A percentile compares a stretch with the other conserved stretches of the same genome.
Evolutionary conservation across 1,140 invertebrate genomes (phyloP).

Genomic region (Trinorchestia longiramus): DNA sequence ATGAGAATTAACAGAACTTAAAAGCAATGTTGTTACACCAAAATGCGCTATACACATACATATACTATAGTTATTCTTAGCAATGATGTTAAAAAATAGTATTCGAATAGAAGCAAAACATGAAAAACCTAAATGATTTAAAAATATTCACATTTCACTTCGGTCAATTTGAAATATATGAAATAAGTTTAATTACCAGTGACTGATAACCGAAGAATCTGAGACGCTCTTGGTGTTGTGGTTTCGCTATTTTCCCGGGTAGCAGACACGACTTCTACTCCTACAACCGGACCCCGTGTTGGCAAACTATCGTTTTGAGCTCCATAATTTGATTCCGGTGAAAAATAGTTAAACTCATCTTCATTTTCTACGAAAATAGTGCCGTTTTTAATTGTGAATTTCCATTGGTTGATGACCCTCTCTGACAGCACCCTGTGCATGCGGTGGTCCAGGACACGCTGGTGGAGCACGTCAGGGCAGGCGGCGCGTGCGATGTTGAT

Average conservation of each 20-base stretch:
- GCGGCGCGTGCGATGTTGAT: slow-evolving; percentile 24
- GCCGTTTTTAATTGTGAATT: background rate
- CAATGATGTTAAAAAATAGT: background rate
- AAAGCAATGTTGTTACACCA: background rate
- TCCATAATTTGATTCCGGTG: background rate
- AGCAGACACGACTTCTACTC: background rate
- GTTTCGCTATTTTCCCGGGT: background rate
- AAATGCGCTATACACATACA: background rate
- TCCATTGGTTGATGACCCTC: slow-evolving; percentile 15
- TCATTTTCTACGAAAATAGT: background rate
- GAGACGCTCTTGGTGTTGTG: background rate
- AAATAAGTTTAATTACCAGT: background rate
- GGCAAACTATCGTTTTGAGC: background rate
- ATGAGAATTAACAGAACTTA: background rate
- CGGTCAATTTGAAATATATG: background rate
- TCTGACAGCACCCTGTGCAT: background rate
- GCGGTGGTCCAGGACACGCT: background rate
- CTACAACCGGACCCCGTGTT: background rate
- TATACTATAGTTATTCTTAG: background rate
- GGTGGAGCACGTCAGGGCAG: background rate
- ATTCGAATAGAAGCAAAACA: too few relatives aligned
- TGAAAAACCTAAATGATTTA: background rate
- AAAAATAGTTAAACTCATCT: background rate
- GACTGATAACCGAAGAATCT: background rate
- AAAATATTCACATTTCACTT: background rate